These are phyloP conservation scores for Bembecia ichneumoniformis DNA, from an alignment of 2,888 invertebrate species.

Conservation along the genomic window DNA sequence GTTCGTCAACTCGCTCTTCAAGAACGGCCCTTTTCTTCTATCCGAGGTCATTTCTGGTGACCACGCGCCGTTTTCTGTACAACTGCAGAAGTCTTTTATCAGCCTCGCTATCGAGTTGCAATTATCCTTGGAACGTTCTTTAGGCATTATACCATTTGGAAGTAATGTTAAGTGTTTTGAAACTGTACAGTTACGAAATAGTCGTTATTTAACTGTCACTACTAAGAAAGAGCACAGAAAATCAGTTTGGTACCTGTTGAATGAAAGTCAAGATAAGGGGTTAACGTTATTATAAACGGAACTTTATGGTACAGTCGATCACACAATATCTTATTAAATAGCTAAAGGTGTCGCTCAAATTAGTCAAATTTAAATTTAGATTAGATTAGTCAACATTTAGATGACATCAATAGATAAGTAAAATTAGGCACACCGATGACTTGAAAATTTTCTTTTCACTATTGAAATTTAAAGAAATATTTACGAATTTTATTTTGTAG, in stretches of 20 bases:
- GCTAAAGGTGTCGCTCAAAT: no score
- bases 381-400: no score
- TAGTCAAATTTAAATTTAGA: no score
- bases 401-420: no score
- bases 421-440: no score
- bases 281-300: slow-evolving; percentile 29
- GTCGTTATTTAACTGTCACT: slow-evolving; percentile 57
- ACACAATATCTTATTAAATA: slow-evolving; percentile 3
- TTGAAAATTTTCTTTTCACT: no score
- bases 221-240: slow-evolving; percentile 51
- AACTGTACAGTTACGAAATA: background rate
- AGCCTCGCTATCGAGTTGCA: slow-evolving; percentile 61
- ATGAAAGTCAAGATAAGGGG: slow-evolving; percentile 9
- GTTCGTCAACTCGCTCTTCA: slow-evolving; percentile 61
- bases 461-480: no score
- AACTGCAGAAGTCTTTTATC: slow-evolving; percentile 65
- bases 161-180: background rate
- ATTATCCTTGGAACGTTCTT: slow-evolving; percentile 34
- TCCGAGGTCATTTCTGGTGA: slow-evolving; percentile 64
- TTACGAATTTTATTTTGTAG: no score
- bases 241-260: slow-evolving; percentile 23
- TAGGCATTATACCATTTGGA: slow-evolving; percentile 35
- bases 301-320: slow-evolving; percentile 14
- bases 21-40: slow-evolving; percentile 46
- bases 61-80: slow-evolving; percentile 66